Base-by-base conservation (phyloP, 2,888 invertebrate genomes). In the Drosophila fungiperda region DNA sequence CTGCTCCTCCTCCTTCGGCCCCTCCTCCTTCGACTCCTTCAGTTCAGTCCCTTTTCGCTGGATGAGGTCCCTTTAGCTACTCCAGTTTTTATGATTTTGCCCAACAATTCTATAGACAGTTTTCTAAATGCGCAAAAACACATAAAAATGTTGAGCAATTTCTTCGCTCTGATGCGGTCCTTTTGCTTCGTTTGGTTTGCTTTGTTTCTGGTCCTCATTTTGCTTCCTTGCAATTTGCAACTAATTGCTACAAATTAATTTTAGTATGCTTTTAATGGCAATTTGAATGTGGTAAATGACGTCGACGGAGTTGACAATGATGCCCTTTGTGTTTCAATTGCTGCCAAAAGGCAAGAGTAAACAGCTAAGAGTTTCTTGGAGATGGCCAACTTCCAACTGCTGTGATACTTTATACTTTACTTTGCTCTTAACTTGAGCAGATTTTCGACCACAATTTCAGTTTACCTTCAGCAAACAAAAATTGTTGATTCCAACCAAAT, bases 221-320 rank as follows among this genome's bases (percentile, higher is more conserved):
- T 75, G 80, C 77, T 83, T 79, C 83, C 80, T 82, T 76, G 88
- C 90, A 87, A 87, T 87, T 89, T 89, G 90, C 87, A 87, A 87
- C 90, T 89, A 87, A 87, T 87, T 87, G 87, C 87, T 77, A 87
- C 88, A 88, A 89, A 87, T 89, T 87, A 89, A 87, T 89, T 89
- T 87, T 89, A 89, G 89, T 89, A 85, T 85, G 79, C 86, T 89
- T 87, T 89, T 87, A 89, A 87, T 89, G 88, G 85, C 89, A 84
- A 89, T 89, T 89, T 87, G 89, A 87, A 87, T 89, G 86, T 87
- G 87, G 82, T 76, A 76, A 77, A 85, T 81, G 82, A 82, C 81
- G 71, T 73, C 73, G 73, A 65, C 76, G 65, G 57, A 80, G 73
- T 69, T 74, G 83, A 83, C 87, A 83, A 87, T 78, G 83, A 70